Base-by-base conservation (phyloP, 2,888 invertebrate genomes). In the Drosophila cognata region DNA sequence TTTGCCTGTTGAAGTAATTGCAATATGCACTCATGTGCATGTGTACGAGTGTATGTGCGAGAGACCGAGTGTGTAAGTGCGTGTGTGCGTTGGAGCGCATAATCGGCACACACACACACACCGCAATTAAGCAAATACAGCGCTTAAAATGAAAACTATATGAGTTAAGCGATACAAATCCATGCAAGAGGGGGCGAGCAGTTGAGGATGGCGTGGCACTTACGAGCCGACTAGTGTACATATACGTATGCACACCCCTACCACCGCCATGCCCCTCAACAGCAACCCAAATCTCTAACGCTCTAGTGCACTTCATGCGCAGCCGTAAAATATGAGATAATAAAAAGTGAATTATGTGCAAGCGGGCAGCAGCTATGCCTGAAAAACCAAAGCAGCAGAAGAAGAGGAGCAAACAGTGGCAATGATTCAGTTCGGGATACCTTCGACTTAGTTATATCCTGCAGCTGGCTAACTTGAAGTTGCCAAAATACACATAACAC, bases 341-440 rank as follows among this genome's bases (percentile, higher is more conserved):
- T 85, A 85, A 85, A 85, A 85, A 88, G 88, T 85, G 88, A 85
- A 85, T 85, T 85, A 85, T 85, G 86, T 69, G 81, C 81, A 64
- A 68, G 73, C 69, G 72, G 67, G 71, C 82, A 79, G 70, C 74
- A 76, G 36, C 65, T 28, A 56, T 29, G 35, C 46, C 65, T 60
- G 59, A 62, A 55, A 60, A 55, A 56, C 53, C 53, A 55, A 56
- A 56, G 55, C 13, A 38, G 38, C 38, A n/a, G 2, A 48, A 50
- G 46, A 38, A 35, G 53, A 33, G 50, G 29, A 60, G 53, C 56
- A 55, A 68, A 57, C 68, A 57, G 29, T 56, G 28, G 48, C 53
- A 46, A 66, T 8, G 46, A 28, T 55, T 21, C 33, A 36, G 56
- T 46, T 36, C 11, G 29, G 35, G 29, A 29, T 36, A 55, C 50